These are phyloP conservation scores for Rattus norvegicus DNA, from an alignment of 2,113 vertebrate genomes.

Conservation along the genomic window GRCr8 NC_086039.1:69063001-69063500, in stretches of 20 bases:
- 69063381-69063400: slow-evolving; percentile 38
- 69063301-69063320: neutral
- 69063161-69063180: neutral
- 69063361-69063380: slow-evolving; percentile 41
- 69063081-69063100: slow-evolving; percentile 5
- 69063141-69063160: neutral
- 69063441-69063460: slow-evolving; percentile 14
- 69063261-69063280: neutral
- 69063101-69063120: slow-evolving; percentile 1
- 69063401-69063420: slow-evolving; percentile 21
- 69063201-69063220: neutral
- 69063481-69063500: slow-evolving; percentile 9
- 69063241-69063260: neutral
- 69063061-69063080: neutral
- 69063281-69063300: slow-evolving; percentile 21
- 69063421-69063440: neutral
- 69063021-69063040: slow-evolving; percentile 36
- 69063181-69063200: neutral
- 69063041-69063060: slow-evolving; percentile 1
- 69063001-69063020: neutral
- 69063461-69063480: slow-evolving; percentile 15
- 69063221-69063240: neutral
- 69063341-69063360: slow-evolving; percentile 17
- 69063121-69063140: neutral
- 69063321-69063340: neutral